Evolutionary conservation across 2,113 vertebrate genomes (phyloP).

Genomic region (Damaliscus lunatus): DNA sequence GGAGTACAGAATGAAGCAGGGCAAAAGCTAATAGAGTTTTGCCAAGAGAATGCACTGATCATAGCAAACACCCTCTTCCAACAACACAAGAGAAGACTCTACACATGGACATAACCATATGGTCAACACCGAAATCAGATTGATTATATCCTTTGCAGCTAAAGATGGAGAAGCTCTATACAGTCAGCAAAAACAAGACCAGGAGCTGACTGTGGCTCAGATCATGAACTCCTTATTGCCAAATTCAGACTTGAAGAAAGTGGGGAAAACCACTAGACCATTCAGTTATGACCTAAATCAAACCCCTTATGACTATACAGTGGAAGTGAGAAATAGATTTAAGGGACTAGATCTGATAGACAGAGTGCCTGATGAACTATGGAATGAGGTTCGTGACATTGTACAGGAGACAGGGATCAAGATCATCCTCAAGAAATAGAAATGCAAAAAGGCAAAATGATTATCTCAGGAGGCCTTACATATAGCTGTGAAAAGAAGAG

Average conservation of each 20-base stretch:
- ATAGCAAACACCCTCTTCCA: no score
- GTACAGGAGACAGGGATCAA: background rate
- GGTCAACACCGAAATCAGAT: background rate
- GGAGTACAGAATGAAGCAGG: background rate
- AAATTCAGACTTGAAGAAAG: background rate
- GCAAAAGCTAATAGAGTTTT: background rate
- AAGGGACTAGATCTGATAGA: background rate
- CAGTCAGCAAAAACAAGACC: background rate
- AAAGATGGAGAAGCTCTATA: background rate
- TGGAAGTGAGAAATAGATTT: background rate
- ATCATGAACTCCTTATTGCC: background rate
- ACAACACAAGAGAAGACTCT: no score
- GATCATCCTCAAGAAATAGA: accelerated
- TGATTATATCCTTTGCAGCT: background rate
- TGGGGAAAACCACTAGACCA: background rate
- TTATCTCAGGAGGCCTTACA: background rate
- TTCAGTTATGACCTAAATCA: background rate
- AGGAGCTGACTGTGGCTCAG: background rate
- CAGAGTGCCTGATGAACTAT: background rate
- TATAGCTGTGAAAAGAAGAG: background rate
- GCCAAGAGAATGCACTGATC: background rate
- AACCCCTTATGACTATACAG: background rate
- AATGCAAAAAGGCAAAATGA: background rate
- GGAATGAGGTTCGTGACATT: accelerated
- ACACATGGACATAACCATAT: background rate